Evolutionary conservation across 2,888 invertebrate genomes (phyloP), one percentile per base, ranked within the genome.

Genomic region (Rhamnusium bicolor): DNA sequence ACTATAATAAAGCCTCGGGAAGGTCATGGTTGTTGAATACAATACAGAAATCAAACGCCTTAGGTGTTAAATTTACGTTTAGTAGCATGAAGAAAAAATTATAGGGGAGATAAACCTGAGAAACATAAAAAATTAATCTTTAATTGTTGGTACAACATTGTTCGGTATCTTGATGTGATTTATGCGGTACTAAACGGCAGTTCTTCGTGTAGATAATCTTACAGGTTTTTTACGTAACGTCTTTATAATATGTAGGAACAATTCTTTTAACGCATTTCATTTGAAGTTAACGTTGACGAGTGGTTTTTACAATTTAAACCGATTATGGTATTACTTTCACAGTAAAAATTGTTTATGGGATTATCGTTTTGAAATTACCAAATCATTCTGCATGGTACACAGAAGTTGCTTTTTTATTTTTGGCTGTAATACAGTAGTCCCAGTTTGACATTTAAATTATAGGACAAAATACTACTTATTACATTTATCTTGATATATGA

Each of bases 21-120:
- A 69, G 69, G 69, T 69, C 24, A 69, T 69, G 69, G 69, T 54
- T 47, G 69, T 19, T 16, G 53, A 69, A 61, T 62, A 69, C 69
- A 69, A 61, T 61, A 54, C 69, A 14, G 49, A 40, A 54, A 56
- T 67, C 46, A 46, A 40, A 8, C 54, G 67, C 40, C 67, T 56
- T 18, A 2, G 51, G 67, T 46, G 56, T 56, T 56, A 60, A 60
- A 24, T 60, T 29, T 47, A 61, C 61, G 53, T 61, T 69, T 51
- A 53, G 62, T 61, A 62, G 62, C 46, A 10, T 16, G 49, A 27
- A 16, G 53, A 49, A 58, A 58, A 47, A 60, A 32, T 69, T 29
- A 19, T 40, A 14, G 49, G 27, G 51, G 40, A 40, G 54, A 32
- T 54, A 58, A 53, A 49, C 58, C 16, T n/a, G 51, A 18, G 49